Evolutionary conservation across 2,113 vertebrate genomes (phyloP).

Genomic region (Calypte anna): DNA sequence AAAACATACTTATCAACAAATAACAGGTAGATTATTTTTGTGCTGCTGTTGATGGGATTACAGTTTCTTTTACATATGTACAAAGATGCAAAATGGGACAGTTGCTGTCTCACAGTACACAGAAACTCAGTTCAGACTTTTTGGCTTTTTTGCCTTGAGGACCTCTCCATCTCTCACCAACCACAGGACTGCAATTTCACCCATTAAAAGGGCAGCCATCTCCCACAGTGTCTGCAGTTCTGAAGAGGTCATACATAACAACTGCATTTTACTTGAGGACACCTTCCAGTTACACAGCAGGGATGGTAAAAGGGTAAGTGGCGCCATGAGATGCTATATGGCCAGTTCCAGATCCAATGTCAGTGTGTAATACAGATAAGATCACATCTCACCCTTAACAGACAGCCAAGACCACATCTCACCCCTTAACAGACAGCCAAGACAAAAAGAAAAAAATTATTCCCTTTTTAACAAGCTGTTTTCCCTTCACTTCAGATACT

Average conservation of each 20-base stretch:
- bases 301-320: not conserved
- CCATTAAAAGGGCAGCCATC: not conserved
- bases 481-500: not conserved
- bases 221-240: not conserved
- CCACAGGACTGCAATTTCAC: not conserved
- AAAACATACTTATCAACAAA: conserved; percentile 1
- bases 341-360: not conserved
- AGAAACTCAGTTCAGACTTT: not conserved
- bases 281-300: not conserved
- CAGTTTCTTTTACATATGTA: not conserved
- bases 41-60: not conserved
- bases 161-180: not conserved
- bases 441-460: not conserved
- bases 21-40: not conserved
- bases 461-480: not conserved
- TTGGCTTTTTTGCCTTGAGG: not conserved
- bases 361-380: not conserved
- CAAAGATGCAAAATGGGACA: not conserved
- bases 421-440: not conserved
- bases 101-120: not conserved
- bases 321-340: not conserved
- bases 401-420: not conserved
- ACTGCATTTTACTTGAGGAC: not conserved
- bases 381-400: not conserved
- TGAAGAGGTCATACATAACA: not conserved